Evolutionary conservation across 1,140 invertebrate species (phyloP), one percentile per base, ranked within the genome.

Genomic region (Zaprionus camerounensis): DNA sequence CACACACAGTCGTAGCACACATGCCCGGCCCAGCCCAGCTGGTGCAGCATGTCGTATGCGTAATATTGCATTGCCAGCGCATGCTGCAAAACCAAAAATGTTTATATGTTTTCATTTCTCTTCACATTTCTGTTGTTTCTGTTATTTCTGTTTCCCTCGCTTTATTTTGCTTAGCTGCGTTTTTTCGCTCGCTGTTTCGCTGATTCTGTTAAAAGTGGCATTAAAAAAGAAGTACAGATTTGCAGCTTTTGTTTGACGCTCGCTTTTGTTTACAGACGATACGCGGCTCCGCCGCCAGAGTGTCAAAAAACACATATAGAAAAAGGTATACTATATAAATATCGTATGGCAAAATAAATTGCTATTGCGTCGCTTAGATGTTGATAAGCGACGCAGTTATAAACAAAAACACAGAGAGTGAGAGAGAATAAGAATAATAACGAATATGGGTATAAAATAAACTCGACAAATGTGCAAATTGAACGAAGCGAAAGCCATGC

Each of bases 31-130:
- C 9, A 34, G 31, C 24, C 22, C 28, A 57, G 67, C 58, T 62
- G 53, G 49, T 67, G 79, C 80, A 85, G 67, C 67, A 90, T 86
- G 71, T 80, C 85, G 85, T 90, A 84, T 90, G 85, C 81, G 85
- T 90, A 90, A 84, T 90, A 85, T 90, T 81, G 84, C 80, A 87
- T 80, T 78, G 79, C 73, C 73, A 71, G 75, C 67, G 56, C 76
- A 66, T 76, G 44, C 67, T 67, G 56, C 64, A 51, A 65, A 26
- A 62, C 49, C 74, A 61, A 78, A 80, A 59, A 58, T 72, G 66
- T 78, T 71, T 53, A 15, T 34, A 36, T 66, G 31, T 71, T 70
- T 44, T 65, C 38, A 15, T 63, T 49, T 66, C 38, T 24, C 11
- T 53, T 11, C 28, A 51, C 36, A 38, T 12, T 38, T 38, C 13